Conservation (phyloP, 2,113 vertebrate genomes). For the Merops nubicus region DNA sequence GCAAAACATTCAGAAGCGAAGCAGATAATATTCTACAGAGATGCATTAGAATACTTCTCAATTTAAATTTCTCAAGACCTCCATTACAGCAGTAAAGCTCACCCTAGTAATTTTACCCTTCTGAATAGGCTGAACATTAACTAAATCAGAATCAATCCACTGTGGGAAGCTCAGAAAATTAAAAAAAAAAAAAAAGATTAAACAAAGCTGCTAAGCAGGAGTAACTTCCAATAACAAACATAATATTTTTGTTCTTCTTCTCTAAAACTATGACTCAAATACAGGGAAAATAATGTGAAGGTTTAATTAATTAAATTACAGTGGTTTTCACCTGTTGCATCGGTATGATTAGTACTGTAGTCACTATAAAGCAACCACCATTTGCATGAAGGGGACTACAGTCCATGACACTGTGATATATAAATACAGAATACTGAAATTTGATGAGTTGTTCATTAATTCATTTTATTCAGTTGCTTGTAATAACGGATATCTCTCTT, state of each 20-base stretch:
- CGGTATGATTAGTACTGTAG: neutral
- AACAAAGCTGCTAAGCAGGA: neutral
- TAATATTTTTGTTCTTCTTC: neutral
- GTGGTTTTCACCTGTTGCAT: neutral
- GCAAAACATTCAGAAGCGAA: conserved; percentile 41
- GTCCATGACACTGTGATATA: neutral
- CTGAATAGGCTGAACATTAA: conserved; percentile 65
- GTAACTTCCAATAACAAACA: neutral
- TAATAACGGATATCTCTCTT: neutral
- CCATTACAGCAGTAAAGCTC: conserved; percentile 50
- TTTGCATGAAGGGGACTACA: neutral
- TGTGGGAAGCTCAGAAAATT: neutral
- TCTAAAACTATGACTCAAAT: neutral
- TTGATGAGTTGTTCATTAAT: neutral
- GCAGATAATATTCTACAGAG: conserved; percentile 53
- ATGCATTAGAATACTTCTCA: conserved; percentile 61
- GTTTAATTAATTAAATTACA: neutral
- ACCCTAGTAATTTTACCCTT: conserved; percentile 60
- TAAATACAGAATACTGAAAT: neutral
- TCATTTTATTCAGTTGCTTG: neutral
- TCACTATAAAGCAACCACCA: neutral
- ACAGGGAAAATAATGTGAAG: neutral
- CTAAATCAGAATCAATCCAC: conserved; percentile 53
- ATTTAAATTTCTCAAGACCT: conserved; percentile 68
- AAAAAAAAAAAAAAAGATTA: neutral